Evolutionary conservation across 2,888 invertebrate genomes (phyloP), one percentile per base, ranked within the genome.

Genomic region (Tortrix viridana): DNA sequence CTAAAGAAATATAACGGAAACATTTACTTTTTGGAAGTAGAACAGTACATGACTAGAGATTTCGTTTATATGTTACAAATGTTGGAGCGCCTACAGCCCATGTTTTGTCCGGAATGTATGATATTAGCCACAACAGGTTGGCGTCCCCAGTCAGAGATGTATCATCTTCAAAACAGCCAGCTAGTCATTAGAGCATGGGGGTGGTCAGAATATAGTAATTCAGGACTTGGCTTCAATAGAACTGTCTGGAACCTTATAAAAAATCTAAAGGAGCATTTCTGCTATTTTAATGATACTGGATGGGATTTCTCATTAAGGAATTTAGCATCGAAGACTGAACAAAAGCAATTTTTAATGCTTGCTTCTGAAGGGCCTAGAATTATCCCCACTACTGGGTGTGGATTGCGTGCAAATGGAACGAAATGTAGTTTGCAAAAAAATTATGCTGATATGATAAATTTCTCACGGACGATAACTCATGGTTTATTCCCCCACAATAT

Each of bases 351-450:
- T 16, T 61, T 22, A 5, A 44, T 44, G 37, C 37, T 61, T 9
- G 44, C n/a, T 1, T 20, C 44, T 12, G 61, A 61, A 37, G 61
- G 37, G 3, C 49, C 61, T 9, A 56, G 61, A 37, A 32, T 60
- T 75, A 79, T 86, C 82, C 85, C 86, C 82, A 86, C 84, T 80
- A 83, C 52, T 78, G 79, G 19, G 78, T 61, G 61, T 20, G 61
- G 61, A 9, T 20, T 49, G 3, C 43, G 37, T 12, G 43, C 19
- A 37, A 50, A 44, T 7, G 55, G 49, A 1, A 44, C 55, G 2
- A 2, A 22, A 5, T 61, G 61, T 22, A n/a, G 19, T 56, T 56
- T 61, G 37, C 18, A 16, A 9, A 19, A 12, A 6, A 22, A 44
- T 48, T 56, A 61, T 26, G 9, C 9, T 18, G 55, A 61, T 38